Conservation (phyloP, 2,888 invertebrate genomes). For the Troides oblongomaculatus region DNA sequence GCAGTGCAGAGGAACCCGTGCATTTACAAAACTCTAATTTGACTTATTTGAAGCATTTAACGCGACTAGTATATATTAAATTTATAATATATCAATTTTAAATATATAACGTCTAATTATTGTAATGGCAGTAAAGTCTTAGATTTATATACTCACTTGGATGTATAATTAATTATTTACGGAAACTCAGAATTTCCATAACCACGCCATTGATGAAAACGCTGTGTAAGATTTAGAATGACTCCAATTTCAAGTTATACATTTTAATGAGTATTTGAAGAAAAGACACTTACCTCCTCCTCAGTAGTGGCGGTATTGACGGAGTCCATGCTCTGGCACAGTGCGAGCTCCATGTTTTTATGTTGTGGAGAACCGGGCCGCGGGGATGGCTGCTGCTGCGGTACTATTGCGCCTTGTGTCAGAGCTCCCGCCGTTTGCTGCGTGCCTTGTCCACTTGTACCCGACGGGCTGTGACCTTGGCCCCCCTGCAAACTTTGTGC, state of each 20-base stretch:
- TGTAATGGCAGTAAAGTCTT: no score
- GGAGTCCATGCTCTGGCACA: conserved; percentile 98
- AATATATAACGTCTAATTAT: no score
- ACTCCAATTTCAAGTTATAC: neutral
- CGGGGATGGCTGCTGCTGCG: conserved; percentile 73
- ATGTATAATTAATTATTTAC: no score
- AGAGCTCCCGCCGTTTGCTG: conserved; percentile 56
- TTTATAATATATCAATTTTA: no score
- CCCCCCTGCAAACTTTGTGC: conserved; percentile 56
- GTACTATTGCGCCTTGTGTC: conserved; percentile 68
- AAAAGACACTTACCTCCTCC: conserved; percentile 91
- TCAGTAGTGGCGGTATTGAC: conserved; percentile 97
- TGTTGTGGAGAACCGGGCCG: conserved; percentile 67
- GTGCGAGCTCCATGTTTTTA: conserved; percentile 83
- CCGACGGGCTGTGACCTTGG: conserved; percentile 53
- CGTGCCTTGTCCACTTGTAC: conserved; percentile 59
- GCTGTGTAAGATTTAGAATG: neutral
- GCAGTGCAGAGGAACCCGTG: no score
- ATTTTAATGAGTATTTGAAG: neutral
- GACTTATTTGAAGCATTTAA: no score
- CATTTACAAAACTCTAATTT: no score
- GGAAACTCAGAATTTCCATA: no score
- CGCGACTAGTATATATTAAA: no score
- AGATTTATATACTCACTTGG: no score
- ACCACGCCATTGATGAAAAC: neutral